Evolutionary conservation across 2,888 invertebrate species (phyloP).

Genomic region (Ectobius pallidus): DNA sequence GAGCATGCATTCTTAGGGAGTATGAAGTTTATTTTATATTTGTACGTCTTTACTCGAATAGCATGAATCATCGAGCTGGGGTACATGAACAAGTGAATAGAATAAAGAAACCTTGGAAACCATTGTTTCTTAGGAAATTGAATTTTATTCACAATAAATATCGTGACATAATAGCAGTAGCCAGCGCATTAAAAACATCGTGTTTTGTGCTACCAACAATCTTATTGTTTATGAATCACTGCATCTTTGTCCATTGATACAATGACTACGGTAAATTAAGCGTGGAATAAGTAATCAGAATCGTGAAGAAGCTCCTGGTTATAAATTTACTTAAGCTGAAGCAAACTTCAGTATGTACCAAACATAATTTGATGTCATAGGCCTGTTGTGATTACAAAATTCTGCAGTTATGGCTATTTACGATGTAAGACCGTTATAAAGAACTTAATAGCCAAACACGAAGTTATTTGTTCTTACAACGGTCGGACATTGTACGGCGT

Average conservation of each 20-base stretch:
- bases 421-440: no score
- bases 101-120: no score
- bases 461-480: no score
- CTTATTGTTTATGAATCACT: background rate
- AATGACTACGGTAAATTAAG: background rate
- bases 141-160: no score
- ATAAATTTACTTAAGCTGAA: background rate
- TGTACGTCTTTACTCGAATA: no score
- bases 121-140: no score
- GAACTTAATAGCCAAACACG: no score
- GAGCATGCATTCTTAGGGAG: no score
- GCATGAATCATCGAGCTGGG: no score
- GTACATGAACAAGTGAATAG: no score
- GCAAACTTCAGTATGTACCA: background rate
- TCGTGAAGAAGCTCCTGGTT: background rate
- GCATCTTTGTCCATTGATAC: background rate
- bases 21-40: no score
- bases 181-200: background rate
- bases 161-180: background rate
- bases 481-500: no score
- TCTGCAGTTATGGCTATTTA: background rate
- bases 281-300: slow-evolving; percentile 3
- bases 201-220: background rate
- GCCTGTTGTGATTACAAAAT: background rate
- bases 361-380: background rate